These are phyloP conservation scores for Haemorhous mexicanus DNA, from an alignment of 2,113 vertebrate species.

Conservation along the genomic window DNA sequence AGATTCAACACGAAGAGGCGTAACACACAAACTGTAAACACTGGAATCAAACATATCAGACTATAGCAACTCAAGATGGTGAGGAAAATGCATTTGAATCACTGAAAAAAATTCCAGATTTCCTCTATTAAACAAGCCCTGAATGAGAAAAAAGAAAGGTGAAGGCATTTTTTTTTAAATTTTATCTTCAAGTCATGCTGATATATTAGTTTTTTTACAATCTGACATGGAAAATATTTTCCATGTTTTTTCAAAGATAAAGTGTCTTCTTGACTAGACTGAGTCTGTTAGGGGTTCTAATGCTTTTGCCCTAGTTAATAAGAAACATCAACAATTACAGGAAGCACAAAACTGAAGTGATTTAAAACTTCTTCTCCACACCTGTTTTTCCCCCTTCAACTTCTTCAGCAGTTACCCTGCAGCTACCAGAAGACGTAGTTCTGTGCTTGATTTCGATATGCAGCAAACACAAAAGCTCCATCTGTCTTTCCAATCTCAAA, in stretches of 20 bases:
- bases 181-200: neutral
- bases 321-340: neutral
- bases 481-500: neutral
- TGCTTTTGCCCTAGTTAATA: neutral
- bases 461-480: neutral
- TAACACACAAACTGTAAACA: neutral
- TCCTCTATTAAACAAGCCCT: neutral
- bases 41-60: neutral
- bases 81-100: neutral
- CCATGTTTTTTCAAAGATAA: neutral
- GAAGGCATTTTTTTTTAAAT: neutral
- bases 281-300: neutral
- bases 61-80: neutral
- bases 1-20: neutral
- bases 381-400: neutral
- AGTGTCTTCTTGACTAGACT: neutral
- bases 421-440: neutral
- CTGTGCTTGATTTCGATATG: neutral
- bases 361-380: neutral
- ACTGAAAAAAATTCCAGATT: neutral
- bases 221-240: neutral
- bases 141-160: neutral
- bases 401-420: neutral
- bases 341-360: neutral
- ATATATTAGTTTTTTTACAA: neutral